Conservation (phyloP, 1,140 invertebrate species). For the Drosophila punjabiensis region DNA sequence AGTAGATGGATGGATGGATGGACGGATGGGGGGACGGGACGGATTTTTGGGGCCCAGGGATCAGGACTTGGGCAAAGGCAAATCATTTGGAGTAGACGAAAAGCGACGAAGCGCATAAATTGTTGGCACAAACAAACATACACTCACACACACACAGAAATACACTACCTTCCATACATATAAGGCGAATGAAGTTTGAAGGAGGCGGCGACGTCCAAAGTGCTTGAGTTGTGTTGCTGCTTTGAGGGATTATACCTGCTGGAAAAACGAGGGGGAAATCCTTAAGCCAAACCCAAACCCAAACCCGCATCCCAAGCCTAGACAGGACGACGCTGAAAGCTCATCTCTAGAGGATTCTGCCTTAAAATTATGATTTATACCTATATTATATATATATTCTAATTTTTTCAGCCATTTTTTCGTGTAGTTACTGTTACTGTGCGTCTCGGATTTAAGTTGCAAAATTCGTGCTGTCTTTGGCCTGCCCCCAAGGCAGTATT, state of each 20-base stretch:
- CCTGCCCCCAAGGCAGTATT: slow-evolving; percentile 31
- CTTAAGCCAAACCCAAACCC: slow-evolving; percentile 30
- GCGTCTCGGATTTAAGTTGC: slow-evolving; percentile 45
- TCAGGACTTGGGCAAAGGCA: slow-evolving; percentile 45
- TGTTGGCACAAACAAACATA: slow-evolving; percentile 49
- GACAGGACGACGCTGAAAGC: slow-evolving; percentile 63
- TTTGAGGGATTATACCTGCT: slow-evolving; percentile 82
- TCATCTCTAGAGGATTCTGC: slow-evolving; percentile 76
- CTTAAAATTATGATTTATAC: slow-evolving; percentile 82
- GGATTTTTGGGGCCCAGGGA: slow-evolving; percentile 13
- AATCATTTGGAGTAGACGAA: slow-evolving; percentile 76
- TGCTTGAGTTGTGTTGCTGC: slow-evolving; percentile 69
- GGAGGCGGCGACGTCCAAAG: slow-evolving; percentile 41
- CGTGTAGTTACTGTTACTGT: slow-evolving; percentile 59
- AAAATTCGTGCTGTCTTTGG: slow-evolving; percentile 57
- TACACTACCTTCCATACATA: slow-evolving; percentile 28
- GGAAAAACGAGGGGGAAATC: slow-evolving; percentile 14
- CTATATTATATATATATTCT: slow-evolving; percentile 65
- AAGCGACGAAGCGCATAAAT: slow-evolving; percentile 82
- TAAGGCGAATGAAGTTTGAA: slow-evolving; percentile 29
- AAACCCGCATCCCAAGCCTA: slow-evolving; percentile 26
- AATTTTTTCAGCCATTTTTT: slow-evolving; percentile 49
- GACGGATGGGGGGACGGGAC: neutral
- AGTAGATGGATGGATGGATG: slow-evolving; percentile 13
- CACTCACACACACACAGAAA: slow-evolving; percentile 8